Evolutionary conservation across 2,888 invertebrate genomes (phyloP), one percentile per base, ranked within the genome.

Genomic region (Eupithecia inturbata): DNA sequence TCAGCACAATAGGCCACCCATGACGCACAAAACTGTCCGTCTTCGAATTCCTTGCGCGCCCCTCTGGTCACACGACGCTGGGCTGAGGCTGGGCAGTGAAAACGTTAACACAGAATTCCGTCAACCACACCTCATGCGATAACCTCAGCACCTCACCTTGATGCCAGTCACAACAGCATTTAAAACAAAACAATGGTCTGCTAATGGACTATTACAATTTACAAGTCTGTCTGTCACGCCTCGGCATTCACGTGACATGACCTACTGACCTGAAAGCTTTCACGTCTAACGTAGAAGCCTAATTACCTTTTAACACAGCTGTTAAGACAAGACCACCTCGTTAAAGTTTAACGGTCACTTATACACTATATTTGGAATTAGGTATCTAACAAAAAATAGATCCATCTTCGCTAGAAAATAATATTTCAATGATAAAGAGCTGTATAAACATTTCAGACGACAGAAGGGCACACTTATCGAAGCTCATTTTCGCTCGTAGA

Each of bases 191-290:
- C 75, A 75, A 75, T 75, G 63, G 28, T 33, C 67, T 22, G 62
- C 71, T 74, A 76, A 76, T 76, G 72, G 70, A 68, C 68, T 68
- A 71, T 67, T 49, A 45, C 57, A 64, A 71, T 71, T 41, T 62
- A 57, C 33, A 53, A 7, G 64, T 22, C 36, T 60, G 53, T 69
- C 33, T 26, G 72, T 70, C 75, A 70, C 70, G 39, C 75, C 69
- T 62, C 22, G 62, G 26, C 14, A 53, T 63, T 67, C 74, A 66
- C 66, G 68, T 74, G 71, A 68, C 19, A 57, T 67, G 70, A 71
- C 74, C 70, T 68, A 62, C 22, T 74, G 63, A 70, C 70, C 74
- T 71, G n/a, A 62, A 70, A 63, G 31, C 57, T 22, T 53, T 57
- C 22, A 1, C 26, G 22, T 41, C 53, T 33, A 31, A 33, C 49